These are phyloP conservation scores for Iselma pallidipennis DNA, from an alignment of 2,888 invertebrate genomes.

Conservation along the genomic window DNA sequence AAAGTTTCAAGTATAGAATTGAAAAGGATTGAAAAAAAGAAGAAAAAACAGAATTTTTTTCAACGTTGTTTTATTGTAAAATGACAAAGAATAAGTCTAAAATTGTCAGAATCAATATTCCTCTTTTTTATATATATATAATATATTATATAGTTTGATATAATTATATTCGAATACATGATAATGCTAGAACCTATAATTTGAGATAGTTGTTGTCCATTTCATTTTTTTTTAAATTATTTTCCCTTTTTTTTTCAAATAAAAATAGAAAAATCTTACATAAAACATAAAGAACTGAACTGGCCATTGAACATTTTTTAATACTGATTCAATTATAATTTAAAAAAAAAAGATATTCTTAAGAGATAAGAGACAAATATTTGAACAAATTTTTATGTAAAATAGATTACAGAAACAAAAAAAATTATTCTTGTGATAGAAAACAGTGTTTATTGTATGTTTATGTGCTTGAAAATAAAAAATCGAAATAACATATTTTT, in stretches of 20 bases:
- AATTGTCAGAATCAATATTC: slow-evolving; percentile 56
- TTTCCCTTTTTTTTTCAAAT: not conserved
- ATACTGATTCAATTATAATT: slow-evolving; percentile 50
- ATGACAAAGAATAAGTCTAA: slow-evolving; percentile 74
- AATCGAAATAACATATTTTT: slow-evolving; percentile 46
- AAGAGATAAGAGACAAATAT: slow-evolving; percentile 16
- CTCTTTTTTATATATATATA: slow-evolving; percentile 24
- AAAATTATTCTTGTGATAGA: no score
- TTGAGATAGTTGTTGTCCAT: not conserved
- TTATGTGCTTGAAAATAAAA: slow-evolving; percentile 46
- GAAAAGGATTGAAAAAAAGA: no score
- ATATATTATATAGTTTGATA: slow-evolving; percentile 49
- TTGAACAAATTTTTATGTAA: not conserved
- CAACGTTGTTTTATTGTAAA: slow-evolving; percentile 65
- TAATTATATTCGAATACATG: slow-evolving; percentile 56
- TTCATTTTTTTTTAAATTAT: slow-evolving; percentile 33
- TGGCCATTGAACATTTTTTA: slow-evolving; percentile 50
- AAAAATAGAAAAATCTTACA: slow-evolving; percentile 3
- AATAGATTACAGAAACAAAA: not conserved
- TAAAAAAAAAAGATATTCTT: slow-evolving; percentile 27
- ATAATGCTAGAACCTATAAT: slow-evolving; percentile 30
- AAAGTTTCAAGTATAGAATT: not conserved
- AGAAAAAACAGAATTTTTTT: slow-evolving; percentile 8
- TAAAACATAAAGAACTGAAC: slow-evolving; percentile 45
- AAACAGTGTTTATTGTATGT: not conserved